These are phyloP conservation scores for Sander vitreus DNA, from an alignment of 2,113 vertebrate genomes.

Conservation along the genomic window DNA sequence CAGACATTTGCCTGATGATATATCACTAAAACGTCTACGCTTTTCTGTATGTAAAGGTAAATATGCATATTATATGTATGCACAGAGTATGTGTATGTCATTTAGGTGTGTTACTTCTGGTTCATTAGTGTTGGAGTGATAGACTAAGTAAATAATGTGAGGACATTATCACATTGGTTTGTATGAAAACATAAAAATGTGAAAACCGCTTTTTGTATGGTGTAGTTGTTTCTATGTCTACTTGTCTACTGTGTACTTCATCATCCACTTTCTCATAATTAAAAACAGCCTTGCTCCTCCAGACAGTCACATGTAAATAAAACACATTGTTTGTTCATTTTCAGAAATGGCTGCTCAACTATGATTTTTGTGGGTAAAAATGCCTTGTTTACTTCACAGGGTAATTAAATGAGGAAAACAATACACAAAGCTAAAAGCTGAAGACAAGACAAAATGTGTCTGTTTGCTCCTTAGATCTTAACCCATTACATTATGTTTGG, in stretches of 20 bases:
- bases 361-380: neutral
- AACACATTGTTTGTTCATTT: neutral
- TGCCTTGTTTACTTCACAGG: neutral
- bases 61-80: conserved; percentile 2
- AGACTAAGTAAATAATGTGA: conserved; percentile 2
- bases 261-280: neutral
- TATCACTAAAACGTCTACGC: conserved; percentile 16
- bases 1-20: conserved; percentile 33
- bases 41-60: conserved; percentile 5
- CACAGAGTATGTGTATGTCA: neutral
- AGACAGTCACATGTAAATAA: neutral
- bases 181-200: neutral
- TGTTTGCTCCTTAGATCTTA: neutral
- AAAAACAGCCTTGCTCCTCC: neutral
- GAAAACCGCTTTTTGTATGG: neutral
- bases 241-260: neutral
- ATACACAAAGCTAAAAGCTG: neutral
- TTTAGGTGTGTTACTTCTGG: conserved; percentile 7
- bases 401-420: neutral
- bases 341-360: neutral
- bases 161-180: neutral
- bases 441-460: neutral
- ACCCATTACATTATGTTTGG: neutral
- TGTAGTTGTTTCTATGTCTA: neutral
- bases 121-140: neutral